Evolutionary conservation across 1,140 invertebrate genomes (phyloP).

Genomic region (Chelonus insularis): DNA sequence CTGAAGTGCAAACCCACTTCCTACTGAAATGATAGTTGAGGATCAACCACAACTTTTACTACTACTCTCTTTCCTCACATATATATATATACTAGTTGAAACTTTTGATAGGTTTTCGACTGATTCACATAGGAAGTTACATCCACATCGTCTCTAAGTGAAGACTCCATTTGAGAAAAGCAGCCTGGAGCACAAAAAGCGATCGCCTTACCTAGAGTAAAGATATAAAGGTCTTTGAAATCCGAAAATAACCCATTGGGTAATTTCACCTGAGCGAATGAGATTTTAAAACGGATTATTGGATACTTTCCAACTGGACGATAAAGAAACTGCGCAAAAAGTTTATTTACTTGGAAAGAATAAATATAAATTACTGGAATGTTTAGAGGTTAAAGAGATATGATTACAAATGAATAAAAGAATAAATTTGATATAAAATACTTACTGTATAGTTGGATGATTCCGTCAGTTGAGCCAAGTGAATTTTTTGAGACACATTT

Average conservation of each 20-base stretch:
- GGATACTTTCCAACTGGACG: neutral
- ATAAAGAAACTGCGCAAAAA: neutral
- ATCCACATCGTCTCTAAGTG: neutral
- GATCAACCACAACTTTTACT: neutral
- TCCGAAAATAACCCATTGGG: neutral
- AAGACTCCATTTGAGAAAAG: neutral
- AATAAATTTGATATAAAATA: conserved; percentile 27
- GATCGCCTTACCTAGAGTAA: neutral
- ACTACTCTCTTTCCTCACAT: neutral
- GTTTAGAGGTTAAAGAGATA: too few relatives aligned
- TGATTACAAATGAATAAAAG: neutral
- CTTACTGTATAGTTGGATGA: conserved; percentile 84
- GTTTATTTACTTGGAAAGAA: neutral
- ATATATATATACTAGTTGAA: neutral
- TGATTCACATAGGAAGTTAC: neutral
- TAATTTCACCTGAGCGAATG: conserved; percentile 4
- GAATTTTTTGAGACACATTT: conserved; percentile 89
- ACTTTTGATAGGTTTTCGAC: conserved; percentile 16
- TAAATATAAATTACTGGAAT: too few relatives aligned
- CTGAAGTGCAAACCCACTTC: neutral
- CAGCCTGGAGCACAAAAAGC: conserved; percentile 4
- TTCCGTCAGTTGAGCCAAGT: conserved; percentile 84
- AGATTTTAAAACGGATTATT: conserved; percentile 2
- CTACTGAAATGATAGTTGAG: neutral
- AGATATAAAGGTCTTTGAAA: conserved; percentile 3